These are phyloP conservation scores for Antheraea yamamai DNA, from an alignment of 2,888 invertebrate species.

Conservation along the genomic window DNA sequence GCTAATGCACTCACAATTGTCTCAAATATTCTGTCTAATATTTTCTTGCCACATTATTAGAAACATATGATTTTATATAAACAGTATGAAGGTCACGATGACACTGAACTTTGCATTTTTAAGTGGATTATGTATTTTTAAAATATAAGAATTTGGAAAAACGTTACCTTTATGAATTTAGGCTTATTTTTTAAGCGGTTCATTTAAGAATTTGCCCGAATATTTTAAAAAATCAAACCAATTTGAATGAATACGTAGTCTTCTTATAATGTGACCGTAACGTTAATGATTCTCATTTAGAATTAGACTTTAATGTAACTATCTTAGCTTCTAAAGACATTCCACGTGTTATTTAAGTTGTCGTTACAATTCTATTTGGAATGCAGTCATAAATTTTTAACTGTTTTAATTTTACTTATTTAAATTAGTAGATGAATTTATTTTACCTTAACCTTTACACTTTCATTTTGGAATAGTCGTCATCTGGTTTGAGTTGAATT, in stretches of 20 bases:
- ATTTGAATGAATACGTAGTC: too few relatives aligned
- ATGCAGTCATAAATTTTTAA: too few relatives aligned
- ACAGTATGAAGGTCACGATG: slow-evolving; percentile 24
- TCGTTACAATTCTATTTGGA: too few relatives aligned
- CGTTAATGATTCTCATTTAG: too few relatives aligned
- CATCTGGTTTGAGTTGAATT: neutral
- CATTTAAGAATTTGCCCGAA: neutral
- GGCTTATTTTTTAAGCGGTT: neutral
- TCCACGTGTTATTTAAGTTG: too few relatives aligned
- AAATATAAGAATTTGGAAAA: neutral
- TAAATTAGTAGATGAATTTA: too few relatives aligned
- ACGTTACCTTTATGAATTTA: neutral
- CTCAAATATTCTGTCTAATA: neutral
- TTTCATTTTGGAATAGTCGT: too few relatives aligned
- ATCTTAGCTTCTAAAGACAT: too few relatives aligned
- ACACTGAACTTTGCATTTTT: slow-evolving; percentile 40
- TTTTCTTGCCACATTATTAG: neutral
- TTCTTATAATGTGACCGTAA: too few relatives aligned
- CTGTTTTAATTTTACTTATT: too few relatives aligned
- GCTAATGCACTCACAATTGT: slow-evolving; percentile 1
- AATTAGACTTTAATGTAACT: too few relatives aligned
- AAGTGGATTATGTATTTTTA: slow-evolving; percentile 21
- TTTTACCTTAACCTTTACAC: too few relatives aligned
- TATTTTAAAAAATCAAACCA: neutral
- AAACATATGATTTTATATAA: neutral